Conservation (phyloP, 1,140 invertebrate species). For the Nylanderia fulva region DNA sequence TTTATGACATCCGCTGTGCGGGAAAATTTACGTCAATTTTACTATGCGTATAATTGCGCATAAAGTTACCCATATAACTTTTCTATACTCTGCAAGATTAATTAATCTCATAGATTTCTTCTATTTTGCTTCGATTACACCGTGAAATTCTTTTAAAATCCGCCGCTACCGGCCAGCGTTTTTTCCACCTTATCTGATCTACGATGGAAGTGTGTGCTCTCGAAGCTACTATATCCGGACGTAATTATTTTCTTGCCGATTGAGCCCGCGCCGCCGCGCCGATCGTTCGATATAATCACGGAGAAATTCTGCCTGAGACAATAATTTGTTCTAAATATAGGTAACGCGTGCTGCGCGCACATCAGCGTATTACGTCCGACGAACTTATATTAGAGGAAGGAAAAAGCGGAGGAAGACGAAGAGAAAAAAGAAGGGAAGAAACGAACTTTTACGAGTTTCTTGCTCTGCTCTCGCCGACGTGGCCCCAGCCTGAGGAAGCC, state of each 20-base stretch:
- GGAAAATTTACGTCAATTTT: constrained; percentile 21
- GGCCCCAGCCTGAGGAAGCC: constrained; percentile 10
- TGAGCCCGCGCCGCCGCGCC: constrained; percentile 39
- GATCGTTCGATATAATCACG: constrained; percentile 67
- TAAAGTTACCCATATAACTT: not conserved
- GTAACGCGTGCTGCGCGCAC: constrained; percentile 66
- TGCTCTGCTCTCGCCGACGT: constrained; percentile 49
- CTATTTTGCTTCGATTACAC: constrained; percentile 28
- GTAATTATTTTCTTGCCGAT: constrained; percentile 75
- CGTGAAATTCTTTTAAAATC: constrained; percentile 30
- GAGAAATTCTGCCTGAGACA: constrained; percentile 73
- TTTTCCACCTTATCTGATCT: constrained; percentile 42
- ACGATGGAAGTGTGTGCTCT: not conserved
- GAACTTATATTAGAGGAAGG: constrained; percentile 20
- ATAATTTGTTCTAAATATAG: constrained; percentile 78
- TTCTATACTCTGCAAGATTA: not conserved
- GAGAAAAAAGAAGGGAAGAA: constrained; percentile 60
- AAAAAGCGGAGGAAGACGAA: constrained; percentile 30
- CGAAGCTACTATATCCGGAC: constrained; percentile 35
- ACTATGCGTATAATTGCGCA: not conserved
- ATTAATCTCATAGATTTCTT: constrained; percentile 36
- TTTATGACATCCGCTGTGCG: not conserved
- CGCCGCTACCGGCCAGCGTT: not conserved
- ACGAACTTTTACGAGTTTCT: constrained; percentile 70
- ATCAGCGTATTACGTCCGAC: constrained; percentile 59